Evolutionary conservation across 2,797 vertebrate species (phyloP).

Genomic region (Poeciliopsis gracilis): DNA sequence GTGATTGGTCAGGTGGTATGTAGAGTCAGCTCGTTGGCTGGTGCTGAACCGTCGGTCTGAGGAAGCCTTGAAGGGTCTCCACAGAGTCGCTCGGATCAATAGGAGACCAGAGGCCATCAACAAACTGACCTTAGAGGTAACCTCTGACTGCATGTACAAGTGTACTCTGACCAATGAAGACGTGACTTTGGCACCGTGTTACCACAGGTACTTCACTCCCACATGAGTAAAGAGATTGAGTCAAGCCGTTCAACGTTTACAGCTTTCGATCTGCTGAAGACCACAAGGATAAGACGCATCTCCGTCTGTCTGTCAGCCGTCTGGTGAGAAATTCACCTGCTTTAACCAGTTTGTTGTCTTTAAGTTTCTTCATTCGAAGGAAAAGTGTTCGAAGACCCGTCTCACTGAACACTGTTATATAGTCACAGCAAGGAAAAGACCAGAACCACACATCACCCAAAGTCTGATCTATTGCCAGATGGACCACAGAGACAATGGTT

Average conservation of each 20-base stretch:
- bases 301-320: constrained; percentile 76
- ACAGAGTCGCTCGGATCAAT: constrained; percentile 76
- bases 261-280: constrained; percentile 73
- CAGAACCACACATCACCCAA: too few relatives aligned
- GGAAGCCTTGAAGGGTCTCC: constrained; percentile 73
- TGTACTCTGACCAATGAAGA: background rate
- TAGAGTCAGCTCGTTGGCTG: constrained; percentile 82
- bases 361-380: too few relatives aligned
- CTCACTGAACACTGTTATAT: too few relatives aligned
- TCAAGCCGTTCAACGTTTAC: constrained; percentile 55
- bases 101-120: constrained; percentile 61
- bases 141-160: background rate
- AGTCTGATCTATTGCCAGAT: too few relatives aligned
- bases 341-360: too few relatives aligned
- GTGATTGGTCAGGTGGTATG: constrained; percentile 76
- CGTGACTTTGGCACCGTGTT: constrained; percentile 27
- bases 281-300: constrained; percentile 75
- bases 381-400: too few relatives aligned
- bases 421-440: too few relatives aligned
- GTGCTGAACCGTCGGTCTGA: constrained; percentile 69
- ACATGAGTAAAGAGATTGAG: constrained; percentile 80
- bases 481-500: too few relatives aligned
- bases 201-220: constrained; percentile 75
- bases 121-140: constrained; percentile 68
- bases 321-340: constrained; percentile 67